Evolutionary conservation across 2,888 invertebrate genomes (phyloP), one percentile per base, ranked within the genome.

Genomic region (Phengaris alcon): DNA sequence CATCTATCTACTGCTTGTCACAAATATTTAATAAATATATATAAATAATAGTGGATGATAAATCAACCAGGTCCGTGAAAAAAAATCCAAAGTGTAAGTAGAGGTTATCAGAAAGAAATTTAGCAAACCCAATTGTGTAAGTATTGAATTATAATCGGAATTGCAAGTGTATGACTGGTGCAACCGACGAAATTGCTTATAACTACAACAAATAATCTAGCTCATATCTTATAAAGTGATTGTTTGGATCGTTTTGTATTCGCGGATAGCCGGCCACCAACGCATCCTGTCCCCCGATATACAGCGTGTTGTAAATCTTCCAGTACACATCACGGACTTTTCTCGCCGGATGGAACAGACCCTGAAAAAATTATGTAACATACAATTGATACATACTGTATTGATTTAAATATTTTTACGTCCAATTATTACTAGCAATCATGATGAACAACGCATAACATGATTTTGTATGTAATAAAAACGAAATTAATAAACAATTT

Each of bases 291-390:
- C 98, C 99, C 48, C 99, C 99, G 82, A 99, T 99, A 86, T 99
- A 99, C 75, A 99, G 94, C 0, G 99, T 99, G 93, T 99, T 99
- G 93, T 99, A 99, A 82, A 99, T 99, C 93, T 99, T 99, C 99
- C 99, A 99, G 87, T 99, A 99, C 0, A 99, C 99, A 87, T 99
- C 99, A 51, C 99, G 96, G 0, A 99, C 99, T 94, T 99, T 99
- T 76, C 99, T 95, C 8, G 99, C 99, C 1, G 99, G 99, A 93
- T 99, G 99, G 90, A 99, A 99, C 72, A 99, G 93, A 55, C 99
- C 99, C 96, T 98, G 92, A 69, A 52, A 73, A 59, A 59, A 52
- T 35, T 1, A 35, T 35, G 4, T 35, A 46, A 44, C 35, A 54
- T 57, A 68, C 22, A 13, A 51, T 48, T 54, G 12, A 51, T 13